Evolutionary conservation across 1,140 invertebrate genomes (phyloP).

Genomic region (Hesperophylax magnus): DNA sequence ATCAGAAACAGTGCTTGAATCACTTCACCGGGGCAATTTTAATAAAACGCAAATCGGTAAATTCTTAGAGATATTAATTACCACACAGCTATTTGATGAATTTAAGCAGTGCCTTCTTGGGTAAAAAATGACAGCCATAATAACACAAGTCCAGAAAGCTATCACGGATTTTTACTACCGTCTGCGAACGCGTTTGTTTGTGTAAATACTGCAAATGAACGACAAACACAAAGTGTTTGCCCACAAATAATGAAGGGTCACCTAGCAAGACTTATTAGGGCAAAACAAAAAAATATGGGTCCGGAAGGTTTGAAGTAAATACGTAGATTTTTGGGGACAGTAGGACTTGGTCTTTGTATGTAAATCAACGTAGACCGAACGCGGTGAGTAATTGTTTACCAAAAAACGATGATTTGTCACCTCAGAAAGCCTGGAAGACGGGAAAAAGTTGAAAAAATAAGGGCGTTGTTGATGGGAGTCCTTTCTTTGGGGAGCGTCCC

Average conservation of each 20-base stretch:
- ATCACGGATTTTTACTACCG: too few relatives aligned
- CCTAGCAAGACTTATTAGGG: not conserved
- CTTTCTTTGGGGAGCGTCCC: not conserved
- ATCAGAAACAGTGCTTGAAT: too few relatives aligned
- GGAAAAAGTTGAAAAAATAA: not conserved
- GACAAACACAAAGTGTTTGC: too few relatives aligned
- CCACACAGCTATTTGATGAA: too few relatives aligned
- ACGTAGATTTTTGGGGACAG: constrained; percentile 17
- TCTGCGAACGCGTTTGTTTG: too few relatives aligned
- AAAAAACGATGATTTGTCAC: constrained; percentile 54
- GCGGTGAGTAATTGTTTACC: constrained; percentile 53
- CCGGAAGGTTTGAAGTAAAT: not conserved
- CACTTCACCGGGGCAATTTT: too few relatives aligned
- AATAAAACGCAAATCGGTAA: too few relatives aligned
- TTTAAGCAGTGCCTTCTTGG: too few relatives aligned
- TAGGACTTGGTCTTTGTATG: constrained; percentile 36
- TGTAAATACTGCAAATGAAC: too few relatives aligned
- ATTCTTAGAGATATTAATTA: too few relatives aligned
- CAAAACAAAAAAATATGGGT: not conserved
- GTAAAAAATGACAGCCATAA: too few relatives aligned
- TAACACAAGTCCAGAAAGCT: too few relatives aligned
- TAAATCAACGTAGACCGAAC: constrained; percentile 55
- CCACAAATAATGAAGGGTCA: not conserved
- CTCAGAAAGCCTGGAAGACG: not conserved
- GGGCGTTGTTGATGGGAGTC: not conserved